Base-by-base conservation (phyloP, 2,888 invertebrate genomes). In the Ennomos quercinarius region DNA sequence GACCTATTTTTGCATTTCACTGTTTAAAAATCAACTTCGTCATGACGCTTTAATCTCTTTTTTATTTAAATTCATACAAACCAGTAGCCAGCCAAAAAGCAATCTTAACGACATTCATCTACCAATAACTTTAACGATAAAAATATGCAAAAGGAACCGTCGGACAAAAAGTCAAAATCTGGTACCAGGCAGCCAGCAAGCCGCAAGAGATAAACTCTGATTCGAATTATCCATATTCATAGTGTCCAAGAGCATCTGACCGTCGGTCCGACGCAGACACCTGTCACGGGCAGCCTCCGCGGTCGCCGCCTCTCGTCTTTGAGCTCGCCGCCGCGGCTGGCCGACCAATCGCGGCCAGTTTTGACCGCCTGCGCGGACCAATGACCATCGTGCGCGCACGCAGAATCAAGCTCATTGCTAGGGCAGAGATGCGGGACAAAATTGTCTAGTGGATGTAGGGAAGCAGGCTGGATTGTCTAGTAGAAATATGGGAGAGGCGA, bases 321-420 rank as follows among this genome's bases (percentile, higher is more conserved):
- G 89, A 83, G 83, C 68, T 76, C 76, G 80, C 85, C 87, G 86
- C 78, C 64, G 57, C 74, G 69, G 68, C 73, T 63, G 66, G 72
- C 73, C 77, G 81, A 73, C 90, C 91, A 91, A 90, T 91, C 57
- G 81, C 80, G 70, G 70, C 41, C 50, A 37, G 35, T n/a, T 49
- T 41, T 45, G 55, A n/a, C 64, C 74, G 68, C 57, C 60, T 71
- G 60, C 59, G 61, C 76, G 75, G 83, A 75, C 87, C 87, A 89
- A 87, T 88, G 83, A 83, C 80, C 84, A 81, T 68, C 66, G 65
- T 71, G 83, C 83, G 82, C 77, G 63, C 61, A 79, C 81, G 86
- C 84, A 83, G 83, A 86, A 86, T 87, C 87, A 87, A 85, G 85
- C 83, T 83, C 83, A 83, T 82, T 82, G 83, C 86, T 86, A 84